phyloP scores from a whole-genome alignment of 2,888 invertebrate genomes.

The Eilema depressum region DNA sequence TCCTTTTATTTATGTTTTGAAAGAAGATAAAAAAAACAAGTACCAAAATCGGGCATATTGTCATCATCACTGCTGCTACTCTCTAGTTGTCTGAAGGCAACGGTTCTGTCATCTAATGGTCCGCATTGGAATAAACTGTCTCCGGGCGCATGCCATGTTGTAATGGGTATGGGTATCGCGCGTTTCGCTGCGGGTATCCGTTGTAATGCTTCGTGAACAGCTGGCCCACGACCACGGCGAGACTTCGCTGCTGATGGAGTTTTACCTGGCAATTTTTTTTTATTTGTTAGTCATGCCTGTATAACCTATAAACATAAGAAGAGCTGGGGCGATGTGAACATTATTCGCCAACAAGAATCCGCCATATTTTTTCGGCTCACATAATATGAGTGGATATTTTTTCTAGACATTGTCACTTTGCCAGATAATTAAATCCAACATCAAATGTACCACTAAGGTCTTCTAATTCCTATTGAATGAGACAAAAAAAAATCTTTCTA shows the following conservation, averaged over 20 bases:
- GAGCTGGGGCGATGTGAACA: too few species aligned
- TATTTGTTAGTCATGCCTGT: not conserved
- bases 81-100: conserved; percentile 69
- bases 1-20: too few species aligned
- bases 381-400: too few species aligned
- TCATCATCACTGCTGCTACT: conserved; percentile 83
- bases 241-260: conserved; percentile 64
- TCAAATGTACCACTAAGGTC: too few species aligned
- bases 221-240: conserved; percentile 79
- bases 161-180: conserved; percentile 68
- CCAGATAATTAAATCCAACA: too few species aligned
- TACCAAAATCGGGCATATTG: conserved; percentile 80
- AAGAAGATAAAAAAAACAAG: too few species aligned
- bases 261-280: conserved; percentile 56
- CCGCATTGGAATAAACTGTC: conserved; percentile 80
- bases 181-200: conserved; percentile 82
- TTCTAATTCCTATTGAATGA: too few species aligned
- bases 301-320: too few species aligned
- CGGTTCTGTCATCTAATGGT: conserved; percentile 68
- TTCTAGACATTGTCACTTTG: too few species aligned
- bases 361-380: too few species aligned
- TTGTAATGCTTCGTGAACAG: conserved; percentile 86
- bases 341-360: too few species aligned
- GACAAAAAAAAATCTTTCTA: too few species aligned
- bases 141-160: conserved; percentile 84